phyloP scores from a whole-genome alignment of 1,140 invertebrate genomes.

The Drosophila pachea region DNA sequence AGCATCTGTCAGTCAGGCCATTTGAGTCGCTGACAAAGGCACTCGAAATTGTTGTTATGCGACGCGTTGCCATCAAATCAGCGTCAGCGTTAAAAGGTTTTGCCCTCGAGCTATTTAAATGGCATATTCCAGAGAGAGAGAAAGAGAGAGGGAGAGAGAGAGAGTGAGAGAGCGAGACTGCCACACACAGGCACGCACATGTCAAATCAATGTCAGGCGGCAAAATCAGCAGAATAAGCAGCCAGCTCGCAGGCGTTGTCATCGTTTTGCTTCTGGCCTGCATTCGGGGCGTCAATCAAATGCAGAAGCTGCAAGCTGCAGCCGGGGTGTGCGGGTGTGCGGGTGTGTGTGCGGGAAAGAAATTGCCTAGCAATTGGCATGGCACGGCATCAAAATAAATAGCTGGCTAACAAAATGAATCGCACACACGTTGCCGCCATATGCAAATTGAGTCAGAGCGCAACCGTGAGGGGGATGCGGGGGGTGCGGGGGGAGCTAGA shows the following conservation, averaged over 20 bases:
- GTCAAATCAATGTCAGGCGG: constrained; percentile 37
- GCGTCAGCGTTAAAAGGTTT: constrained; percentile 33
- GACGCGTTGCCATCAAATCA: constrained; percentile 18
- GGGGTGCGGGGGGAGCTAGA: background rate
- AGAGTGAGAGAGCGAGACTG: background rate
- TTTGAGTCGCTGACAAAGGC: background rate
- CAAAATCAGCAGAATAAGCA: constrained; percentile 41
- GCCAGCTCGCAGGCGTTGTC: constrained; percentile 14
- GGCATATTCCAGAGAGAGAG: constrained; percentile 12
- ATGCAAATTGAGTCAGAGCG: constrained; percentile 42
- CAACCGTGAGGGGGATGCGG: constrained; percentile 18
- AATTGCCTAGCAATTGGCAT: constrained; percentile 31
- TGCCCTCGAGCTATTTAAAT: constrained; percentile 34
- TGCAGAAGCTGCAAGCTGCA: constrained; percentile 24
- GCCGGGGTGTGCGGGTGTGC: background rate
- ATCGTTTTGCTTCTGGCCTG: constrained; percentile 15
- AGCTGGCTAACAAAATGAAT: constrained; percentile 28
- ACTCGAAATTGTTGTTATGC: constrained; percentile 8
- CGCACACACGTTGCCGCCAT: constrained; percentile 7
- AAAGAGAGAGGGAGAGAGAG: too few species aligned
- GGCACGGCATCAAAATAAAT: constrained; percentile 29
- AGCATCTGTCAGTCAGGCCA: background rate
- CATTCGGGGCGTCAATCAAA: constrained; percentile 49
- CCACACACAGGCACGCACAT: constrained; percentile 7
- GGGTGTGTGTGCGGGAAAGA: constrained; percentile 12